Percentiles rank a stretch among this genome's conserved stretches.
Conservation (phyloP, 2,113 vertebrate genomes). For the Acrocephalus kingi region DNA sequence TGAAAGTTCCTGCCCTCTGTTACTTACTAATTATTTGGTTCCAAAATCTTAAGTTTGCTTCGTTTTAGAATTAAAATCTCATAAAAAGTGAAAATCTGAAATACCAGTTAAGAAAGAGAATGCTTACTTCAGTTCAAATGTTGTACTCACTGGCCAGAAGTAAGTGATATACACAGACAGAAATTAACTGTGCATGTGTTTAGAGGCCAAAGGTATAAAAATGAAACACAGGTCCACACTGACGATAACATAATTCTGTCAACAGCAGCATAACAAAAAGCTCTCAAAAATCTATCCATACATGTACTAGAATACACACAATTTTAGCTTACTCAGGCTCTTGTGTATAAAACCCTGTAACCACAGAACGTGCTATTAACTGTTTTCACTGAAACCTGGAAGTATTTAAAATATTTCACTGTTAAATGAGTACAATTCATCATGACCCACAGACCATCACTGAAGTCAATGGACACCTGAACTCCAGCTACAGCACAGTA, state of each 20-base stretch:
- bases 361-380: not conserved
- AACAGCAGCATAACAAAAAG: not conserved
- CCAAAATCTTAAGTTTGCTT: not conserved
- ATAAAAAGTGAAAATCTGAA: not conserved
- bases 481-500: not conserved
- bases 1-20: not conserved
- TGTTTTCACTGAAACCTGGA: not conserved
- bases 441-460: not conserved
- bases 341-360: not conserved
- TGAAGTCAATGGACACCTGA: not conserved
- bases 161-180: not conserved
- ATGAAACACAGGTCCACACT: not conserved
- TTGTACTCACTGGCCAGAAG: not conserved
- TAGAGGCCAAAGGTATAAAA: not conserved
- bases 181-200: not conserved
- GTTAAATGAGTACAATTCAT: not conserved
- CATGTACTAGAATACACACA: not conserved
- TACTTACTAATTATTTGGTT: not conserved
- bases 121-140: not conserved
- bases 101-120: not conserved
- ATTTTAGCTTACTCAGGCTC: not conserved
- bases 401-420: not conserved
- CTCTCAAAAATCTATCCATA: not conserved
- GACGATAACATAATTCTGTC: not conserved
- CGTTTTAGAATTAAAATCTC: not conserved